Base-by-base conservation (phyloP, 1,140 invertebrate species). In the Bombus sibiricus region DNA sequence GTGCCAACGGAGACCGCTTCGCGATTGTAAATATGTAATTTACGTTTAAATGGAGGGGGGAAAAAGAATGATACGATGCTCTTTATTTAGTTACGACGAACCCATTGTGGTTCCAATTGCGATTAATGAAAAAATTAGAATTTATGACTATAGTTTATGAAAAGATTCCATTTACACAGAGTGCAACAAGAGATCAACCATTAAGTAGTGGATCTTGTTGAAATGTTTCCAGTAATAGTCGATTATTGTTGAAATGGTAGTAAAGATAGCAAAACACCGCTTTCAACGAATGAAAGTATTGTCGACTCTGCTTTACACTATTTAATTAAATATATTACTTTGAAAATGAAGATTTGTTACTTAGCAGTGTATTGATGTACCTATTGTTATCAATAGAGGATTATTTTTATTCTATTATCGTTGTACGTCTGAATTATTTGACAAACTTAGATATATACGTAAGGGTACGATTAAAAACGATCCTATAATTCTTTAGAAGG, bases 11-110 rank as follows among this genome's bases (percentile, higher is more conserved):
- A 57, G 37, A 32, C 68, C 57, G 87, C 68, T 85, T 89, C 64
- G 79, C 69, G 75, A 91, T 89, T 93, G 93, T 93, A 93, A 85
- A 93, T 93, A 93, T 93, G 91, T 93, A 93, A 93, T 90, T 92
- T 91, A 93, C 86, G 85, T 91, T 86, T 81, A 43, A 66, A 83
- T 77, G 62, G 28, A 72, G 47, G 47, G 18, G 43, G 47, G 47
- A 0, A 22, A 53, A 53, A 71, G 57, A 64, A 71, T 71, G 81
- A 32, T 66, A 37, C 28, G 77, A 39, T 34, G 41, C 10, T 41
- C 32, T 59, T 79, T 68, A 37, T 84, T 85, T 64, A 59, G 28
- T 80, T 59, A 47, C 25, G n/a, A 37, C 15, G 39, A 72, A 37
- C 32, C 62, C 12, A 9, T 41, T 25, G 82, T 39, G 47, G 47